phyloP scores from a whole-genome alignment of 92 coral and sea anemone genomes.

The Epizoanthus scotinus region DNA sequence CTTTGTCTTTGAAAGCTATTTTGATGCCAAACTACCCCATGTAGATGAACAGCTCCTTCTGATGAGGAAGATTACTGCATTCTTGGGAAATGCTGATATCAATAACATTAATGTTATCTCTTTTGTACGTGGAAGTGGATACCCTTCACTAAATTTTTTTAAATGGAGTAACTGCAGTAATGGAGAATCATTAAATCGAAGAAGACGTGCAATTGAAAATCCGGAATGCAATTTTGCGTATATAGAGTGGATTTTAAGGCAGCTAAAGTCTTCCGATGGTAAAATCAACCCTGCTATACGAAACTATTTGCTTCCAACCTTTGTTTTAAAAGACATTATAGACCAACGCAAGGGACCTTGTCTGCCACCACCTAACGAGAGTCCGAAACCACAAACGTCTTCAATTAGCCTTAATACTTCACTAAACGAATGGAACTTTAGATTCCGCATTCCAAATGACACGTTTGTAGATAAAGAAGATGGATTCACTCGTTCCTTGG shows the following conservation, averaged over 20 bases:
- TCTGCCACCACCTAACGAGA: constrained; percentile 19
- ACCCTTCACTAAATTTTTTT: constrained; percentile 49
- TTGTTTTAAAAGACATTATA: constrained; percentile 28
- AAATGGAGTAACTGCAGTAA: constrained; percentile 44
- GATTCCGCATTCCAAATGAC: constrained; percentile 37
- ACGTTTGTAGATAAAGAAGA: constrained; percentile 47
- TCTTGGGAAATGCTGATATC: constrained; percentile 10
- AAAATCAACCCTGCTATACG: constrained; percentile 19
- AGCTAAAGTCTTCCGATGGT: constrained; percentile 9
- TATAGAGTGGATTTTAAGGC: constrained; percentile 31
- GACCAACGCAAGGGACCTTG: constrained; percentile 50
- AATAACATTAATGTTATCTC: constrained; percentile 38
- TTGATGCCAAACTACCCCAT: constrained; percentile 27
- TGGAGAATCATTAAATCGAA: constrained; percentile 9
- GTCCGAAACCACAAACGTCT: constrained; percentile 27
- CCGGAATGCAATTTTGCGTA: constrained; percentile 3
- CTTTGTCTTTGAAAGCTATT: constrained; percentile 43
- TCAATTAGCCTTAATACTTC: constrained; percentile 37
- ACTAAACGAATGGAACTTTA: constrained; percentile 25
- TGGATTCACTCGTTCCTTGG: constrained; percentile 40
- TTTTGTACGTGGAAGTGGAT: constrained; percentile 44
- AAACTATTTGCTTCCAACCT: constrained; percentile 34
- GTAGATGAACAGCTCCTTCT: constrained; percentile 38
- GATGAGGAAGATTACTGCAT: constrained; percentile 23
- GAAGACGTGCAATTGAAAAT: constrained; percentile 8